A percentile compares a stretch with the other conserved stretches of the same genome.
phyloP scores from a whole-genome alignment of 2,113 vertebrate genomes.

The Gadus macrocephalus region DNA sequence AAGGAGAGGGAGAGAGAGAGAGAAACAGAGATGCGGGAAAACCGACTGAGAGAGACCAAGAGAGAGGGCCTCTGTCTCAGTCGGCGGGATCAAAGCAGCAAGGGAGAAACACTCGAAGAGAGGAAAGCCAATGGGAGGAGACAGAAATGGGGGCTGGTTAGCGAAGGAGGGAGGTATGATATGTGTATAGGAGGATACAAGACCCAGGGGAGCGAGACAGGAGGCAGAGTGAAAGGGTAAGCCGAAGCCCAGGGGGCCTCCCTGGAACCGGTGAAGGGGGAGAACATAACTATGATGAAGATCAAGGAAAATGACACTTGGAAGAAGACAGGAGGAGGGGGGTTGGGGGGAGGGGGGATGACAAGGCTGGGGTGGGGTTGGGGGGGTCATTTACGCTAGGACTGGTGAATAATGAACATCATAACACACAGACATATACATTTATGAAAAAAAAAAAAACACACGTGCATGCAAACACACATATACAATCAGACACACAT shows the following conservation, averaged over 20 bases:
- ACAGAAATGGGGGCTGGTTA: too few species aligned
- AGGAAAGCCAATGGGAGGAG: background rate
- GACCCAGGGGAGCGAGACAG: background rate
- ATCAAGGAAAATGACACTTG: slow-evolving; percentile 5
- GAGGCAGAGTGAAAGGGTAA: slow-evolving; percentile 12
- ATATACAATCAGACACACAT: background rate
- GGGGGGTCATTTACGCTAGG: too few species aligned
- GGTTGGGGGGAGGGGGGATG: too few species aligned
- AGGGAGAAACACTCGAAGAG: background rate
- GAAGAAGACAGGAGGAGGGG: slow-evolving; percentile 14
- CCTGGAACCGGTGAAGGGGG: background rate
- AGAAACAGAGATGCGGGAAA: too few species aligned
- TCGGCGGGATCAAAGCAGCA: too few species aligned
- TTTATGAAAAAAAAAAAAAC: background rate
- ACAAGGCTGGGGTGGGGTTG: too few species aligned
- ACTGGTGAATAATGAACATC: background rate
- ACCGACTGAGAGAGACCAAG: too few species aligned
- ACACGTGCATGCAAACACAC: background rate
- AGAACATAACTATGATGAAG: slow-evolving; percentile 17
- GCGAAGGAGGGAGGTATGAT: too few species aligned
- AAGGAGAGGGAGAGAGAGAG: too few species aligned
- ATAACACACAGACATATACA: slow-evolving; percentile 3
- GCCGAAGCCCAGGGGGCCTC: background rate
- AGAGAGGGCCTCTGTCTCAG: too few species aligned
- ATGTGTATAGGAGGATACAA: too few species aligned